Evolutionary conservation across 2,113 vertebrate genomes (phyloP).

Genomic region (Myotis lucifugus): DNA sequence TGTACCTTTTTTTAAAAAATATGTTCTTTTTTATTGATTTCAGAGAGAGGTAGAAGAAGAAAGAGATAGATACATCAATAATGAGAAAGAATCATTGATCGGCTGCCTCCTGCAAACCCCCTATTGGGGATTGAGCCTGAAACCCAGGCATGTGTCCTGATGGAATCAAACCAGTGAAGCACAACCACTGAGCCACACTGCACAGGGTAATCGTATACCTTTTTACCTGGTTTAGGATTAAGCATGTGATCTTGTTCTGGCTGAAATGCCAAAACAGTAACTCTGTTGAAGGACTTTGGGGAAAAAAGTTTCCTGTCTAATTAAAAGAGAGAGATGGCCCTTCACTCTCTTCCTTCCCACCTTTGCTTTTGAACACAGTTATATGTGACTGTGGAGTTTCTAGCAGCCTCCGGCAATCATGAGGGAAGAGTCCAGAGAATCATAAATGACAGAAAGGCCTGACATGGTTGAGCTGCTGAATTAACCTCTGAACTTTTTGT

Average conservation of each 20-base stretch:
- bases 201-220: background rate
- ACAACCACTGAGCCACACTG: too few relatives aligned
- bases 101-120: too few relatives aligned
- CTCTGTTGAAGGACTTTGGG: background rate
- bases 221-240: background rate
- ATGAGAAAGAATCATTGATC: too few relatives aligned
- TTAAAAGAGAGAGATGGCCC: background rate
- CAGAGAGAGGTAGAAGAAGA: too few relatives aligned
- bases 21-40: too few relatives aligned
- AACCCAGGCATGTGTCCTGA: too few relatives aligned
- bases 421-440: background rate
- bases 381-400: background rate
- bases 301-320: background rate
- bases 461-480: background rate
- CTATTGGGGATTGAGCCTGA: too few relatives aligned
- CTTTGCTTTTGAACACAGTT: background rate
- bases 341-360: background rate
- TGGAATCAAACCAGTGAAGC: too few relatives aligned
- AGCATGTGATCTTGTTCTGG: background rate
- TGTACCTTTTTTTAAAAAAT: background rate
- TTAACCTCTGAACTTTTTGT: constrained; percentile 28
- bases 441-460: background rate
- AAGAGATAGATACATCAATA: too few relatives aligned
- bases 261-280: background rate
- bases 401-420: background rate